Evolutionary conservation across 2,888 invertebrate genomes (phyloP).

Genomic region (Troides oblongomaculatus): DNA sequence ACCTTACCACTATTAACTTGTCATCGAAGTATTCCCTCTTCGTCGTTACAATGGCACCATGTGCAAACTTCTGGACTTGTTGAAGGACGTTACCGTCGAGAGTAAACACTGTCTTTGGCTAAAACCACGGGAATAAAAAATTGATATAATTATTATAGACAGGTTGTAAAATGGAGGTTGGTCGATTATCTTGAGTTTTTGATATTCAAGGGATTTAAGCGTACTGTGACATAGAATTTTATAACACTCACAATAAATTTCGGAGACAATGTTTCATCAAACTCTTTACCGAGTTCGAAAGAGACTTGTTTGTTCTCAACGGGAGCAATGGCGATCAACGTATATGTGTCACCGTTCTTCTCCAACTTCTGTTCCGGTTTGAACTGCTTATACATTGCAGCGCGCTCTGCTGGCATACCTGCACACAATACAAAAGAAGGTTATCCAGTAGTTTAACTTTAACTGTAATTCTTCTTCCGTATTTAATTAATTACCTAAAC

Average conservation of each 20-base stretch:
- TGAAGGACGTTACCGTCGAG: constrained; percentile 1
- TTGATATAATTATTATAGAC: not conserved
- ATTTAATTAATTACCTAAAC: no score
- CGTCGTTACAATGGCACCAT: constrained; percentile 37
- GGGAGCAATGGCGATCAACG: constrained; percentile 30
- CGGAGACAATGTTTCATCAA: constrained; percentile 34
- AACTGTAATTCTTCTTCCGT: no score
- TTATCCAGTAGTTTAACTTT: no score
- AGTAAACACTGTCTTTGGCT: constrained; percentile 8
- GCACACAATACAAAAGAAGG: not conserved
- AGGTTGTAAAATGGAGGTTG: no score
- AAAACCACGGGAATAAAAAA: not conserved
- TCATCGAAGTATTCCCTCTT: constrained; percentile 51
- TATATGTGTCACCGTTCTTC: constrained; percentile 45
- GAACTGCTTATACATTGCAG: constrained; percentile 24
- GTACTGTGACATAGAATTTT: not conserved
- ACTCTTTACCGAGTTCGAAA: constrained; percentile 44
- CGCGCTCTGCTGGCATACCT: constrained; percentile 3
- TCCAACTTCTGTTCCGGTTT: constrained; percentile 38
- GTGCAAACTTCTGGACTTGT: constrained; percentile 37
- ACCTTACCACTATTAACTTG: constrained; percentile 50
- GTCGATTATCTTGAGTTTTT: no score
- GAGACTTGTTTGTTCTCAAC: constrained; percentile 33
- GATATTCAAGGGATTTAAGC: no score
- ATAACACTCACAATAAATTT: constrained; percentile 29